A percentile compares a stretch with the other conserved stretches of the same genome.
These are phyloP conservation scores for Tangara arthus DNA, from an alignment of 2,797 vertebrate species.

Conservation along the genomic window DNA sequence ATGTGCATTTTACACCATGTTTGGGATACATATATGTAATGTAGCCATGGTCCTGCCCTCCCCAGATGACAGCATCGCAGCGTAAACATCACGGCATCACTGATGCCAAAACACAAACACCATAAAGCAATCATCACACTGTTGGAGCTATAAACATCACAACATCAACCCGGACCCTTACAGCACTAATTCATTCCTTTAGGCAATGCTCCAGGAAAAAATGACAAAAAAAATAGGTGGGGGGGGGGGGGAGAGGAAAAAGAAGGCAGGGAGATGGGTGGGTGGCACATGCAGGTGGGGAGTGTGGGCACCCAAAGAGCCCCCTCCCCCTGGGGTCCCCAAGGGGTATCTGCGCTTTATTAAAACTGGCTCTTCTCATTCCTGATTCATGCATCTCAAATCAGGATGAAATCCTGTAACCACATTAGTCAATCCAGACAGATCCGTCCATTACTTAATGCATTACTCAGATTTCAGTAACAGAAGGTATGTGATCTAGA, in stretches of 20 bases:
- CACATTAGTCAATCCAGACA: conserved; percentile 56
- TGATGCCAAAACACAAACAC: conserved; percentile 60
- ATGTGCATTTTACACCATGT: not conserved
- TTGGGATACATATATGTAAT: not conserved
- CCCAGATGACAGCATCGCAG: not conserved
- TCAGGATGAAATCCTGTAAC: conserved; percentile 46
- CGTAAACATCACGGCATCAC: conserved; percentile 16
- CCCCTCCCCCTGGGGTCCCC: not conserved
- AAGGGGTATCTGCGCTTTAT: not conserved
- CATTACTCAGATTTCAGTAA: conserved; percentile 70
- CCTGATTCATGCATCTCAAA: conserved; percentile 34
- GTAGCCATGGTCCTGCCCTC: not conserved
- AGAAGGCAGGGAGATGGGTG: not conserved
- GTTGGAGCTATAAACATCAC: conserved; percentile 53
- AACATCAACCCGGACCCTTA: not conserved
- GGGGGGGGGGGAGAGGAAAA: rapidly evolving
- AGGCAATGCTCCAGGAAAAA: conserved; percentile 51
- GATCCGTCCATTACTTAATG: conserved; percentile 69
- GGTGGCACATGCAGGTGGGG: not conserved
- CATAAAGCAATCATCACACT: conserved; percentile 54
- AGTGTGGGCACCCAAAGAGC: not conserved
- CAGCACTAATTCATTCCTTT: conserved; percentile 37
- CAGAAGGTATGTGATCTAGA: conserved; percentile 64
- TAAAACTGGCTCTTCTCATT: conserved; percentile 25
- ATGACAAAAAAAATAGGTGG: not conserved